Evolutionary conservation across 2,888 invertebrate species (phyloP).

Genomic region (Heliconius ethilla): DNA sequence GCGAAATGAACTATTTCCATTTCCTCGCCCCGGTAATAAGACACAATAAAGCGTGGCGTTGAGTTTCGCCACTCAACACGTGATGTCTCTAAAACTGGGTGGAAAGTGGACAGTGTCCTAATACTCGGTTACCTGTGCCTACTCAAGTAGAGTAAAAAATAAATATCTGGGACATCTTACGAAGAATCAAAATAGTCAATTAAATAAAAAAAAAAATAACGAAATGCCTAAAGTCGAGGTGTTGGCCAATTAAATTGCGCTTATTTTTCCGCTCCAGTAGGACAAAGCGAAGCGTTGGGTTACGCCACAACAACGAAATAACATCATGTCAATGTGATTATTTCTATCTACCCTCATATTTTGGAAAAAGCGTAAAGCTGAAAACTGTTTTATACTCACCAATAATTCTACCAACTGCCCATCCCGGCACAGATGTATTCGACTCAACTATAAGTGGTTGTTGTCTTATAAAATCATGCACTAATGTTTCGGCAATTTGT

Average conservation of each 20-base stretch:
- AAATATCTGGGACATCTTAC: no score
- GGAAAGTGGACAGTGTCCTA: no score
- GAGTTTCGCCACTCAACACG: no score
- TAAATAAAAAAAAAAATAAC: not conserved
- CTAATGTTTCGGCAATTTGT: conserved; percentile 85
- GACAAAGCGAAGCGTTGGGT: not conserved
- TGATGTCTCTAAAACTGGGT: no score
- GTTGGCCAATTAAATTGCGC: not conserved
- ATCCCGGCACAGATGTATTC: conserved; percentile 85
- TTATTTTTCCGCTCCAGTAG: not conserved
- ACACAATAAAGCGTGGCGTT: no score
- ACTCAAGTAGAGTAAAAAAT: no score
- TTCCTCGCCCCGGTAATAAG: no score
- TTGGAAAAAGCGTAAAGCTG: not conserved
- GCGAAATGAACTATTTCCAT: no score
- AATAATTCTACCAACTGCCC: conserved; percentile 87
- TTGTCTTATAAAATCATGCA: conserved; percentile 86
- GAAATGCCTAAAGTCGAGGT: not conserved
- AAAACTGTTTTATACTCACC: conserved; percentile 62
- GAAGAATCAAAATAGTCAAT: not conserved
- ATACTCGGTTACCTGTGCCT: no score
- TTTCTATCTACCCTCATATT: not conserved
- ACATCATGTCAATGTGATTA: no score
- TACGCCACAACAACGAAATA: not conserved
- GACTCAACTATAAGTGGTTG: conserved; percentile 86